A percentile compares a stretch with the other conserved stretches of the same genome.
phyloP scores from a whole-genome alignment of 2,888 invertebrate genomes.

The Chymomyza fuscimana region DNA sequence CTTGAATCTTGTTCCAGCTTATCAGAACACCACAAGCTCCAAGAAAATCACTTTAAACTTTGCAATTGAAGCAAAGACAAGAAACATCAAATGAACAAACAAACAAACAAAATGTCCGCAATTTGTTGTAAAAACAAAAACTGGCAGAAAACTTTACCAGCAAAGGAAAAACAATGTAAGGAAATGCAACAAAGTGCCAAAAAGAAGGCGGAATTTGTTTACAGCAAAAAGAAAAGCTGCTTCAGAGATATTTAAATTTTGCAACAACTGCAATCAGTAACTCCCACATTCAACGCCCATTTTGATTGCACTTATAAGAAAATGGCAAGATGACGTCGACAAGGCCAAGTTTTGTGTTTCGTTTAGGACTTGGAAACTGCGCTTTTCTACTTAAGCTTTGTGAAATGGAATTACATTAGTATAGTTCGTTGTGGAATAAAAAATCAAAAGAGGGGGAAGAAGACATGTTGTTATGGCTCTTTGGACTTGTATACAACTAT shows the following conservation, averaged over 20 bases:
- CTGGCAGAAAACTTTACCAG: not conserved
- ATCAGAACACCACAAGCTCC: not conserved
- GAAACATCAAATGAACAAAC: not conserved
- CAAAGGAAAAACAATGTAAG: conserved; percentile 4
- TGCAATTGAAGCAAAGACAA: conserved; percentile 8
- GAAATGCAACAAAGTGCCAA: conserved; percentile 8
- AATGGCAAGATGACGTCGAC: conserved; percentile 5
- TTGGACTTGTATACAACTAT: conserved; percentile 34
- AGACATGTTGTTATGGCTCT: no score
- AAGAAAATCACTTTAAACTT: conserved; percentile 1
- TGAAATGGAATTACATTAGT: not conserved
- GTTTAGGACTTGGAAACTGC: conserved; percentile 6
- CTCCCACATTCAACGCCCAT: conserved; percentile 19
- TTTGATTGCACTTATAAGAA: conserved; percentile 32
- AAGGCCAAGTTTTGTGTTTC: conserved; percentile 20
- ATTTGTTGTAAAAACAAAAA: conserved; percentile 9
- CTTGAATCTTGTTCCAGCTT: not conserved
- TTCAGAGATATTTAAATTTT: not conserved
- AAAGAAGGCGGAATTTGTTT: conserved; percentile 1
- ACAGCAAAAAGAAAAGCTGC: not conserved
- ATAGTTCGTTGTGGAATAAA: not conserved
- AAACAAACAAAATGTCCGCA: conserved; percentile 2
- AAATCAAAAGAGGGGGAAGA: not conserved
- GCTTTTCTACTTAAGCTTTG: not conserved
- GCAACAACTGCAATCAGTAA: conserved; percentile 37